Evolutionary conservation across 2,888 invertebrate species (phyloP), one percentile per base, ranked within the genome.

Genomic region (Aporophyla lueneburgensis): DNA sequence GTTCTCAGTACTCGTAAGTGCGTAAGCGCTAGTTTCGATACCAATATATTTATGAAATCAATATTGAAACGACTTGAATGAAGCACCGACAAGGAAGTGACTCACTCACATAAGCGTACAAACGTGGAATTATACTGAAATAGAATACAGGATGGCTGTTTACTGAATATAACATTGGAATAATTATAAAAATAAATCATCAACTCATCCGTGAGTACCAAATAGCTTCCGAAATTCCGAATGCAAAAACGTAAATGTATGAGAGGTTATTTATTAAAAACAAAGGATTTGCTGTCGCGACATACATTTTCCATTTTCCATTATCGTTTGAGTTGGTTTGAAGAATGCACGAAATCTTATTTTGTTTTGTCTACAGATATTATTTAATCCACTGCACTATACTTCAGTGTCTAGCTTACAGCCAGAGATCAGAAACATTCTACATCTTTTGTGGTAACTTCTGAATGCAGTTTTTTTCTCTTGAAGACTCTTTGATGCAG

Each of bases 81-180:
- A 87, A 87, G 71, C 84, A 83, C 80, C 71, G 82, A 80, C 80
- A 85, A 84, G 86, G 86, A 87, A 87, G 77, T 92, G 91, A 93
- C 71, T 93, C 93, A 93, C 87, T 81, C 80, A 82, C 86, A 83
- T 81, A 79, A 87, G 81, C 83, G 81, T 75, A 80, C 81, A 86
- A 85, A 84, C 76, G 86, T 87, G 80, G 75, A 77, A 78, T 79
- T 74, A 76, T 66, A 80, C 85, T 54, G 51, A 90, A 89, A 88
- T 91, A 90, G 88, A 89, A 71, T 51, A 83, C 84, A 71, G 74
- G 68, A 76, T 78, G 14, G 12, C 53, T 71, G 62, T 24, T 59
- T 33, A 67, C 71, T 61, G 74, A 76, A 61, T 75, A 61, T 43
- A 77, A 71, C 58, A 27, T 71, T 71, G 6, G 33, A 71, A 59